Evolutionary conservation across 2,113 vertebrate genomes (phyloP), one percentile per base, ranked within the genome.

Genomic region (Burhinus bistriatus): DNA sequence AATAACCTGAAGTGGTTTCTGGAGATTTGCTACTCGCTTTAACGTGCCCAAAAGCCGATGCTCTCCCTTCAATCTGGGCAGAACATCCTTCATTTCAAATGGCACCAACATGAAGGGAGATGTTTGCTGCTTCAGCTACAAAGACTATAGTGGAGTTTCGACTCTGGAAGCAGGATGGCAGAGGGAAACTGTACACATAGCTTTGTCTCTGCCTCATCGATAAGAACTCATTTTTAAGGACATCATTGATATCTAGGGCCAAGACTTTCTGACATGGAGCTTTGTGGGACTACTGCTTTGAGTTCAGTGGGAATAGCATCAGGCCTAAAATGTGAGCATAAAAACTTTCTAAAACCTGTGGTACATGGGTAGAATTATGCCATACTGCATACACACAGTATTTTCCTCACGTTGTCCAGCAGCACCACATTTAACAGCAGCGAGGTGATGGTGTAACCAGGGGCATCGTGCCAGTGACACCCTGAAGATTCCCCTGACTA

Each of bases 341-440:
- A 64, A 78, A 59, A 19, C 16, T 25, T 75, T 36, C 29, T 64
- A 59, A 87, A 82, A 30, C 30, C n/a, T 45, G 40, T 64, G 32
- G 30, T 61, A 61, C 15, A 3, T 49, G n/a, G 49, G 32, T 51
- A 77, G 49, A 69, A 87, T 42, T 40, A 52, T 44, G 21, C 32
- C 38, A 32, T 29, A 15, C 6, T 40, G 6, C 23, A 16, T 12
- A 40, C 1, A 1, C 0, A 5, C 20, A 65, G 29, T 47, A 14
- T 88, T 84, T 75, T 47, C 26, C 52, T 78, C 80, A 38, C 1
- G 0, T 16, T 73, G 29, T 44, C 57, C 58, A 66, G 58, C 55
- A 90, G 62, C 47, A 80, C 36, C 38, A 12, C 4, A 0, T 85
- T 64, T 45, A 85, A 44, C 32, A 86, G 57, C 29, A 66, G 29